phyloP scores from a whole-genome alignment of 2,888 invertebrate genomes.

The Drosophila mimica region DNA sequence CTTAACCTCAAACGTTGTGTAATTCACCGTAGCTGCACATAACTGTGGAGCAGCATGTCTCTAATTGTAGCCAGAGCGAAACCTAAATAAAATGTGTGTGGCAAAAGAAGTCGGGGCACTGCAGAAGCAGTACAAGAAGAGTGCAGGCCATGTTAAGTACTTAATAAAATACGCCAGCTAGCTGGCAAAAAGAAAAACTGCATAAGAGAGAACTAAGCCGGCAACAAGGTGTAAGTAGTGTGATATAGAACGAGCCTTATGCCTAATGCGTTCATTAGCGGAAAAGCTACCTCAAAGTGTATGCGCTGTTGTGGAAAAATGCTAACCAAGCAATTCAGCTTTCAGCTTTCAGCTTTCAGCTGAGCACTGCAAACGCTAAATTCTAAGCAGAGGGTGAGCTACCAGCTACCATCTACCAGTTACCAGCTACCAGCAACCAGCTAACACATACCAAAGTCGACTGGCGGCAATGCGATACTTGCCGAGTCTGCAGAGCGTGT shows the following conservation, averaged over 20 bases:
- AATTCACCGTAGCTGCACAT: conserved; percentile 72
- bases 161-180: conserved; percentile 43
- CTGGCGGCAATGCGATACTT: conserved; percentile 34
- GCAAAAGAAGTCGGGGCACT: conserved; percentile 20
- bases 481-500: conserved; percentile 58
- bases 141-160: conserved; percentile 37
- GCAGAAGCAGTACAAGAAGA: neutral
- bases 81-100: conserved; percentile 51
- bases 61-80: conserved; percentile 66
- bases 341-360: conserved; percentile 4
- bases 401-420: neutral
- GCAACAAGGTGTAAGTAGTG: conserved; percentile 66
- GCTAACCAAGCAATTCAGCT: conserved; percentile 67
- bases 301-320: conserved; percentile 75
- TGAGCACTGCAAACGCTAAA: conserved; percentile 41
- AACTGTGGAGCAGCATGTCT: conserved; percentile 51
- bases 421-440: conserved; percentile 6
- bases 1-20: conserved; percentile 82
- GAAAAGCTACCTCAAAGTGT: conserved; percentile 80
- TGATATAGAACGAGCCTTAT: conserved; percentile 38
- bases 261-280: conserved; percentile 81
- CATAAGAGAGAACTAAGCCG: conserved; percentile 58
- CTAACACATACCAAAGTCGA: conserved; percentile 1
- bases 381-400: conserved; percentile 10
- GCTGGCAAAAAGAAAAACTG: neutral